These are phyloP conservation scores for Ptilorrhoa leucosticta DNA, from an alignment of 2,113 vertebrate genomes.

Conservation along the genomic window DNA sequence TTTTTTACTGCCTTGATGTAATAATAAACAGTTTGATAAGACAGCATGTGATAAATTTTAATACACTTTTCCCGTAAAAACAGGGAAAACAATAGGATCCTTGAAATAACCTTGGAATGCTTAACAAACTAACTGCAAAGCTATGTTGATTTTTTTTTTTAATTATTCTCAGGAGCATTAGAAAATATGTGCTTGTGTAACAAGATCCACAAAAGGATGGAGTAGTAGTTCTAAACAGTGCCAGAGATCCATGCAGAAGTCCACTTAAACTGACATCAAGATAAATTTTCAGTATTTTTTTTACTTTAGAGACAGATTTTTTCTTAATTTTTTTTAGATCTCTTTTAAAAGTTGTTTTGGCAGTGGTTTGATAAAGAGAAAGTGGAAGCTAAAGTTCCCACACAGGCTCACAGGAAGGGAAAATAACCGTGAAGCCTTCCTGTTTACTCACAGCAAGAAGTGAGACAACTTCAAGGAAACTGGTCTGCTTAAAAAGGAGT, in stretches of 20 bases:
- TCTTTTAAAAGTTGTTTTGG: background rate
- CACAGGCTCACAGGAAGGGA: background rate
- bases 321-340: background rate
- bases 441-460: background rate
- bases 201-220: background rate
- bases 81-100: background rate
- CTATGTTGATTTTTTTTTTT: background rate
- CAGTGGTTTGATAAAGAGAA: background rate
- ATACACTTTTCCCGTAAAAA: background rate
- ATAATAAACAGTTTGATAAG: background rate
- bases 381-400: background rate
- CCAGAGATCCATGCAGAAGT: background rate
- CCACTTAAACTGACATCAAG: background rate
- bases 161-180: background rate
- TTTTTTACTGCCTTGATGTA: background rate
- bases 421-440: background rate
- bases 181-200: background rate
- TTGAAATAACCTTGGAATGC: conserved; percentile 2
- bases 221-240: background rate
- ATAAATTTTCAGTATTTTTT: background rate
- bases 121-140: background rate
- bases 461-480: background rate
- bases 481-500: background rate
- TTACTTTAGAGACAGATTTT: background rate
- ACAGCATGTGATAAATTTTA: background rate